Conservation (phyloP, 2,797 vertebrate genomes). For the Sebastes minor region DNA sequence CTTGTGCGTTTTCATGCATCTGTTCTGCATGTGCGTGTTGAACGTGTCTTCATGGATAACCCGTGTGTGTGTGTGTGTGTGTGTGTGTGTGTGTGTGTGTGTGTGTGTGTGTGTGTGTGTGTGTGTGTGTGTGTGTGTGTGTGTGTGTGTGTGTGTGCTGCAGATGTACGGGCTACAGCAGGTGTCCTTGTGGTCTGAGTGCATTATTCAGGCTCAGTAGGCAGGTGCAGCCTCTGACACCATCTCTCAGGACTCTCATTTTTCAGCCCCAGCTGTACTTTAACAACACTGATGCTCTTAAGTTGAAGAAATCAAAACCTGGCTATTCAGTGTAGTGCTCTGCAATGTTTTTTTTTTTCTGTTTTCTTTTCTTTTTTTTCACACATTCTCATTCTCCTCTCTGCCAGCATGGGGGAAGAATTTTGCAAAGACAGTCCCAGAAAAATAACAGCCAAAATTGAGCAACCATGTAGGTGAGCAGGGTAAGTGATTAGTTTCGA, state of each 20-base stretch:
- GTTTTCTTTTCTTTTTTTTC: neutral
- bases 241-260: constrained; percentile 62
- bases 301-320: constrained; percentile 45
- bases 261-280: constrained; percentile 72
- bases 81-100: constrained; percentile 16
- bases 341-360: neutral
- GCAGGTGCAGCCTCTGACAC: constrained; percentile 74
- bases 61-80: constrained; percentile 20
- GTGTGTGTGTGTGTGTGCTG: constrained; percentile 19
- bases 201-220: constrained; percentile 78
- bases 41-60: neutral
- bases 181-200: constrained; percentile 76
- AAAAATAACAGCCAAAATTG: neutral
- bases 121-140: constrained; percentile 15
- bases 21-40: neutral
- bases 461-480: neutral
- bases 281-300: constrained; percentile 43
- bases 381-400: neutral
- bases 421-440: neutral
- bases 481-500: neutral
- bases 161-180: constrained; percentile 73
- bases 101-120: constrained; percentile 15
- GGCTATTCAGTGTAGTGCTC: neutral
- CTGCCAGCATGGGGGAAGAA: neutral
- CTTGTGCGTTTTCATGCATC: neutral